These are phyloP conservation scores for Sabellastarte sp. DNA, from an alignment of 2,888 invertebrate species.

Conservation along the genomic window DNA sequence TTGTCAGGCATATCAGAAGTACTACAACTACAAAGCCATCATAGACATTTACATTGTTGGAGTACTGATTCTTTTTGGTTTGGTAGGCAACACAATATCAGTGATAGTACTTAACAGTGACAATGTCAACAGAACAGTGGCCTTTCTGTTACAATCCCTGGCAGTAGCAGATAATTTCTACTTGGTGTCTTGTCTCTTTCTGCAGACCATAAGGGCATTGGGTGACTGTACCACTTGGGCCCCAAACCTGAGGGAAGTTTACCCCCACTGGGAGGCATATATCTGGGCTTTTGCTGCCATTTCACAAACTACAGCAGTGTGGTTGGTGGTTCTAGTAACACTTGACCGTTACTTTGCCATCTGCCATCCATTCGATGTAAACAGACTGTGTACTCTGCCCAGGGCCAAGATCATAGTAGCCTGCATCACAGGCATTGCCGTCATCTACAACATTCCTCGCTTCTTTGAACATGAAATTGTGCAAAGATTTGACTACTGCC, in stretches of 20 bases:
- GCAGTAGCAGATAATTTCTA: constrained; percentile 31
- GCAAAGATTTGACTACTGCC: constrained; percentile 14
- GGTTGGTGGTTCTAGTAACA: constrained; percentile 29
- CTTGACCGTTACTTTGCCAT: constrained; percentile 26
- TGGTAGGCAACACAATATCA: constrained; percentile 66
- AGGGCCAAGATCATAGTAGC: constrained; percentile 9
- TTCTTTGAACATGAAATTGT: constrained; percentile 26
- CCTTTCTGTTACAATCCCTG: constrained; percentile 48
- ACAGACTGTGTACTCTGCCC: constrained; percentile 5
- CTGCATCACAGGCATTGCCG: constrained; percentile 11
- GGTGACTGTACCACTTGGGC: constrained; percentile 21
- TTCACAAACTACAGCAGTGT: constrained; percentile 23
- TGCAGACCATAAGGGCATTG: constrained; percentile 25
- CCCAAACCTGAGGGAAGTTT: constrained; percentile 7
- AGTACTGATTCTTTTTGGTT: constrained; percentile 63
- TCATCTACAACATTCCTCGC: constrained; percentile 32
- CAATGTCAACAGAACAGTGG: constrained; percentile 57
- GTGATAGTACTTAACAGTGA: constrained; percentile 62
- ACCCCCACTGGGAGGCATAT: constrained; percentile 19
- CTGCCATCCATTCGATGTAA: constrained; percentile 21
- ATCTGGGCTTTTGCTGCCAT: constrained; percentile 25
- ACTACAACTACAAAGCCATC: too few species aligned
- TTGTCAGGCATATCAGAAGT: too few species aligned
- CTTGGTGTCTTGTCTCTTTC: constrained; percentile 21
- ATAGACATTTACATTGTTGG: constrained; percentile 21